Percentiles rank a stretch among this genome's conserved stretches.
Evolutionary conservation across 1,140 invertebrate species (phyloP).

Genomic region (Zaprionus ghesquierei): DNA sequence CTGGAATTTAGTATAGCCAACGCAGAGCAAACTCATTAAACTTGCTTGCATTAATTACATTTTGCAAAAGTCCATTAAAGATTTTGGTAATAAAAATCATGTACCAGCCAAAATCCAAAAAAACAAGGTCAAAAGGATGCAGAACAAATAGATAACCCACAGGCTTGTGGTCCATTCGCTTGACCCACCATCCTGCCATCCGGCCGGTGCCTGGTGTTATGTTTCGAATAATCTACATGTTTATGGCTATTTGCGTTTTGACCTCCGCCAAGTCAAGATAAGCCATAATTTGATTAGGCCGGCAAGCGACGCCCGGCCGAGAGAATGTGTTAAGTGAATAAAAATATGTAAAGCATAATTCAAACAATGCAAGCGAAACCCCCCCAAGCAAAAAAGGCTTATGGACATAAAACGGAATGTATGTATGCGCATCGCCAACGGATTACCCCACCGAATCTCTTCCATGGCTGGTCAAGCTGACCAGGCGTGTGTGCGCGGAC

Average conservation of each 20-base stretch:
- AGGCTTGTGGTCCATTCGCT: conserved; percentile 28
- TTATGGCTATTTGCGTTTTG: conserved; percentile 80
- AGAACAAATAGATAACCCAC: conserved; percentile 3
- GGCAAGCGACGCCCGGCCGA: conserved; percentile 9
- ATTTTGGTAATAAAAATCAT: conserved; percentile 16
- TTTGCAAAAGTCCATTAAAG: conserved; percentile 51
- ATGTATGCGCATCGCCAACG: conserved; percentile 49
- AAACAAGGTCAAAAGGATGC: conserved; percentile 62
- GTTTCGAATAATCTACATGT: conserved; percentile 69
- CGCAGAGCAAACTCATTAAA: conserved; percentile 39
- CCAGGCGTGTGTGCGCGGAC: conserved; percentile 52
- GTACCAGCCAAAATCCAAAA: conserved; percentile 30
- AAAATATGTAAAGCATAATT: conserved; percentile 81
- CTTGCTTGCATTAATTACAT: conserved; percentile 57
- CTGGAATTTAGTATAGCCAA: neutral
- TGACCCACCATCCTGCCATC: neutral
- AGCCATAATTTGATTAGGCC: conserved; percentile 78
- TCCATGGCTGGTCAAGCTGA: conserved; percentile 18
- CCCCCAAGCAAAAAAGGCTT: conserved; percentile 46
- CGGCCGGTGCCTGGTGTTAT: conserved; percentile 31
- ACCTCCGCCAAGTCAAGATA: conserved; percentile 75
- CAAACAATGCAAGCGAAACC: conserved; percentile 55
- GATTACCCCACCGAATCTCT: conserved; percentile 6
- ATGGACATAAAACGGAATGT: conserved; percentile 56
- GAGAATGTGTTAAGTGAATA: conserved; percentile 74